Conservation (phyloP, 2,797 vertebrate species). For the Pristis pectinata region DNA sequence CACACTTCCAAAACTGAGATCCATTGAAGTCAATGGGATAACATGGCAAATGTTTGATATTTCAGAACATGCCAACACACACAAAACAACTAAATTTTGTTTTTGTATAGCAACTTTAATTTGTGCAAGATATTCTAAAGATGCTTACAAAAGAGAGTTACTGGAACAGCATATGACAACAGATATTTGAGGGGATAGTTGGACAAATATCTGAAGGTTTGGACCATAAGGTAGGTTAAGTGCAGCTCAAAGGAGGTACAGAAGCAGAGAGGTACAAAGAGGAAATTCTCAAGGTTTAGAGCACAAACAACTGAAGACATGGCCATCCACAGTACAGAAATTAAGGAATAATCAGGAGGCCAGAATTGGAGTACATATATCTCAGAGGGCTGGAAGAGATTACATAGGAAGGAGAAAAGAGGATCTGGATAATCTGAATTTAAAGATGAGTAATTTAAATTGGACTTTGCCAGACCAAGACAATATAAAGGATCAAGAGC, state of each 20-base stretch:
- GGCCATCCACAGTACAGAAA: too few species aligned
- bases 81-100: background rate
- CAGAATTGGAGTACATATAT: background rate
- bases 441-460: background rate
- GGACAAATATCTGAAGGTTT: background rate
- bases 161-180: background rate
- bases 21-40: background rate
- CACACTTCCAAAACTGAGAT: too few species aligned
- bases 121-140: background rate
- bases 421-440: background rate
- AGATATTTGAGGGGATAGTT: background rate
- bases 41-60: background rate
- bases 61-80: background rate
- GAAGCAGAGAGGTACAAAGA: background rate
- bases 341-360: too few species aligned
- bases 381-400: background rate
- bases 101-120: background rate
- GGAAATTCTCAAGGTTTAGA: too few species aligned
- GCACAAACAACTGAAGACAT: background rate
- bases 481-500: too few species aligned
- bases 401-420: background rate
- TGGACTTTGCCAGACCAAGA: background rate
- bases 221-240: background rate
- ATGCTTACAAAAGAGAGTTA: background rate
- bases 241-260: too few species aligned